A percentile compares a stretch with the other conserved stretches of the same genome.
These are phyloP conservation scores for Sebastes paucispinis DNA, from an alignment of 2,797 vertebrate genomes.

Conservation along the genomic window DNA sequence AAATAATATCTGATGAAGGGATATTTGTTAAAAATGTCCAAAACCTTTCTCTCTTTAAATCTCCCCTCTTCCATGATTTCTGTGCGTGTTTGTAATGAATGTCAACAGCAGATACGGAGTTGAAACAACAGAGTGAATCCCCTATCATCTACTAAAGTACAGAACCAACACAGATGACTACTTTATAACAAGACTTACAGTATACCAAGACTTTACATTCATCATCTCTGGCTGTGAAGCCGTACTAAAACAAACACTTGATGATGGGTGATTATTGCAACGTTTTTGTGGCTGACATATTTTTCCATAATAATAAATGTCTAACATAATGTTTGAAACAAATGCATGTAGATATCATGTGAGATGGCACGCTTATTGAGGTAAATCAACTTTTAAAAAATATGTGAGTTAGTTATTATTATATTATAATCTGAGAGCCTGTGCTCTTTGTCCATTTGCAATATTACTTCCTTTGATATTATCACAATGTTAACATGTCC, in stretches of 20 bases:
- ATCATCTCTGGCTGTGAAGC: constrained; percentile 68
- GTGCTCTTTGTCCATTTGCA: constrained; percentile 46
- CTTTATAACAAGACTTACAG: constrained; percentile 64
- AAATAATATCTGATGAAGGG: constrained; percentile 52
- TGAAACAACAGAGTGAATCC: constrained; percentile 57
- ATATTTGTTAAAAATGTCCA: constrained; percentile 44
- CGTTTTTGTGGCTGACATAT: constrained; percentile 46
- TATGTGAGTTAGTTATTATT: constrained; percentile 41
- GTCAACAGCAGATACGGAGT: constrained; percentile 60
- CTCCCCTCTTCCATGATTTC: constrained; percentile 16
- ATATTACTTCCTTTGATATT: constrained; percentile 56
- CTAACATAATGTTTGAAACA: constrained; percentile 36
- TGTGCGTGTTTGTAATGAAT: constrained; percentile 50
- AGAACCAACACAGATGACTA: constrained; percentile 62
- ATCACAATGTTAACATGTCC: constrained; percentile 54
- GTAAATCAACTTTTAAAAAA: constrained; percentile 67
- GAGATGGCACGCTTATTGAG: constrained; percentile 66
- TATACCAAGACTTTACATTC: constrained; percentile 74
- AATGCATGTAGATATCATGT: constrained; percentile 38
- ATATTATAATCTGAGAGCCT: constrained; percentile 27
- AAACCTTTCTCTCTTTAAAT: constrained; percentile 36
- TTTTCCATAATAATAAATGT: constrained; percentile 42
- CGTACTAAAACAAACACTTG: constrained; percentile 56
- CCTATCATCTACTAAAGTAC: constrained; percentile 64
- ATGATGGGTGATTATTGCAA: constrained; percentile 73